Conservation (phyloP, 2,113 vertebrate species). For the Tragelaphus scriptus region DNA sequence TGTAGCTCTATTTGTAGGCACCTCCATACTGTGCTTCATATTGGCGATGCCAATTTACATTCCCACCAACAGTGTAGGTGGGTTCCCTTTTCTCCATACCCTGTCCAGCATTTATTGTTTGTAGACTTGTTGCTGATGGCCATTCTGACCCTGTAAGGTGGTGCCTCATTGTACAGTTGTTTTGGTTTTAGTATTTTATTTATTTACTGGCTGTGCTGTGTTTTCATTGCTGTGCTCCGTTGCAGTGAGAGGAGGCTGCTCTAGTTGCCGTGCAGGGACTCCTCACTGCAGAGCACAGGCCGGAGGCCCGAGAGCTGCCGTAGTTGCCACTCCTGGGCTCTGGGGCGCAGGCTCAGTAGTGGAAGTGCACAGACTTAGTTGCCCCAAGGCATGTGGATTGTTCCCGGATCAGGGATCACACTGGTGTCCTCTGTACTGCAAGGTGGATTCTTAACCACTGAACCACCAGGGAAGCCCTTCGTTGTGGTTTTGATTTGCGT, state of each 20-base stretch:
- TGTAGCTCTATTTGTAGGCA: not conserved
- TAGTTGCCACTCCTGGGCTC: not conserved
- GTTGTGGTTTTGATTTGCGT: not conserved
- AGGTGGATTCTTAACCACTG: not conserved
- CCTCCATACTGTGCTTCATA: not conserved
- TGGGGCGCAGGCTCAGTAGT: not conserved
- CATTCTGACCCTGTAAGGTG: not conserved
- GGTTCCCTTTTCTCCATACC: not conserved
- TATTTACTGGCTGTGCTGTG: not conserved
- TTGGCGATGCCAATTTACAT: not conserved
- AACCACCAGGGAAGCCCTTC: not conserved
- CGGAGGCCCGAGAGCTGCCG: not conserved
- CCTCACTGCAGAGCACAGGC: not conserved
- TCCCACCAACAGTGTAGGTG: not conserved
- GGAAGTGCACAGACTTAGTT: not conserved
- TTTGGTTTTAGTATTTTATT: not conserved
- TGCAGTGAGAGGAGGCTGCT: not conserved
- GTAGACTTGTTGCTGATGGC: not conserved
- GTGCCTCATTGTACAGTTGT: accelerated
- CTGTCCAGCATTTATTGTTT: not conserved
- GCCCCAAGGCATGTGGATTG: not conserved
- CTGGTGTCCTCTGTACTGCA: not conserved
- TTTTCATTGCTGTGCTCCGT: not conserved
- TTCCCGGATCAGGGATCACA: not conserved
- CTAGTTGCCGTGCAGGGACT: accelerated